Percentiles rank a stretch among this genome's conserved stretches.
phyloP scores from a whole-genome alignment of 2,888 invertebrate species.

The Tiphia femorata region DNA sequence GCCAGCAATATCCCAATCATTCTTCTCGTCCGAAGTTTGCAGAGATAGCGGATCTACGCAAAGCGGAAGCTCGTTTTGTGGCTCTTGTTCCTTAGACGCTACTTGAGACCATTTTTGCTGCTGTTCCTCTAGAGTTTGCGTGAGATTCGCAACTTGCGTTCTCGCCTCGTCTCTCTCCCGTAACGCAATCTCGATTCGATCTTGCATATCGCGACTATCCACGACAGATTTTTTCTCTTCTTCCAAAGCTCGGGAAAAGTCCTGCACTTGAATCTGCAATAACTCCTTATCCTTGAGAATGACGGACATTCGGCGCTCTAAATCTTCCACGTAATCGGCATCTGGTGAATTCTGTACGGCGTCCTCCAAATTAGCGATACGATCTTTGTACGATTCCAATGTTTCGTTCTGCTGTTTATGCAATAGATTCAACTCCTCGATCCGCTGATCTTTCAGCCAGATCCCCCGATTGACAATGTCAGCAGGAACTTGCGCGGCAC shows the following conservation, averaged over 20 bases:
- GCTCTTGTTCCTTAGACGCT: neutral
- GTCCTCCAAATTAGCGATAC: slow-evolving; percentile 43
- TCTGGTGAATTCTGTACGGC: slow-evolving; percentile 39
- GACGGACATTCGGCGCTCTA: slow-evolving; percentile 38
- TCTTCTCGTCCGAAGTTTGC: slow-evolving; percentile 67
- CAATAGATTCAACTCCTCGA: too few relatives aligned
- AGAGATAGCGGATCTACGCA: neutral
- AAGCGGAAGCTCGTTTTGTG: neutral
- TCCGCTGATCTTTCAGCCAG: too few relatives aligned
- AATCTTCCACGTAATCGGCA: slow-evolving; percentile 35
- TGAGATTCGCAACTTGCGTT: slow-evolving; percentile 75
- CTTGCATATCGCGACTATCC: slow-evolving; percentile 29
- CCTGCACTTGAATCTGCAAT: slow-evolving; percentile 52
- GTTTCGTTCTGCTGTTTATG: slow-evolving; percentile 25
- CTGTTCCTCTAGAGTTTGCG: slow-evolving; percentile 75
- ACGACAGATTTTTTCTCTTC: slow-evolving; percentile 35
- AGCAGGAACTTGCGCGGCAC: too few relatives aligned
- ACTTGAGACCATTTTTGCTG: neutral
- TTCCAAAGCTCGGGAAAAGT: slow-evolving; percentile 43
- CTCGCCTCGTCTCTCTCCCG: slow-evolving; percentile 76
- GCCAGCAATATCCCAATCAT: slow-evolving; percentile 66
- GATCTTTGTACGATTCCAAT: slow-evolving; percentile 37
- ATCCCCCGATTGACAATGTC: too few relatives aligned
- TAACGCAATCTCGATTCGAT: slow-evolving; percentile 36
- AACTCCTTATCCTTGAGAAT: slow-evolving; percentile 47